Conservation (phyloP, 1,140 invertebrate species). For the Marisa cornuarietis region DNA sequence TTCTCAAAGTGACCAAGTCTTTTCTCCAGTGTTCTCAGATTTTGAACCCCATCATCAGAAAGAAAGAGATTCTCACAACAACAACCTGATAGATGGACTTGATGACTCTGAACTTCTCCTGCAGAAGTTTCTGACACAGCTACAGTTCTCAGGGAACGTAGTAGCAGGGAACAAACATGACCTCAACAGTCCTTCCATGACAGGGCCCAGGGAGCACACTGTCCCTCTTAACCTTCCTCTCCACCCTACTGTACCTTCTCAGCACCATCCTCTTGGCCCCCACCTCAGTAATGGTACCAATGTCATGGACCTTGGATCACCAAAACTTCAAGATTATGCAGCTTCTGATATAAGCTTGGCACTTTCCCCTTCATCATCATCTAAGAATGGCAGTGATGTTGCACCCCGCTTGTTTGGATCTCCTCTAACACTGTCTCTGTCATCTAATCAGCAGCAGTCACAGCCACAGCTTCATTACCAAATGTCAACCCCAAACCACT, state of each 20-base stretch:
- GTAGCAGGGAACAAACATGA: constrained; percentile 10
- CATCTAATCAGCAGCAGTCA: background rate
- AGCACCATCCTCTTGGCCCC: background rate
- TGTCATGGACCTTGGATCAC: background rate
- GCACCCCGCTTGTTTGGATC: constrained; percentile 8
- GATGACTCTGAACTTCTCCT: constrained; percentile 16
- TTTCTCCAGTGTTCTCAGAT: constrained; percentile 15
- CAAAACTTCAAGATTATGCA: background rate
- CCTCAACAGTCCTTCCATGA: constrained; percentile 17
- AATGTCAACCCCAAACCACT: constrained; percentile 20
- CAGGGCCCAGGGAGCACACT: constrained; percentile 8
- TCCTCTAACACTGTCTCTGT: background rate
- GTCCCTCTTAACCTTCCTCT: background rate
- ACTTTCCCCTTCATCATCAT: background rate
- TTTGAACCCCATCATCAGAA: constrained; percentile 11
- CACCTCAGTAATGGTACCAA: constrained; percentile 1
- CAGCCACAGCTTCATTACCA: constrained; percentile 6
- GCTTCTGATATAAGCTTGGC: constrained; percentile 6
- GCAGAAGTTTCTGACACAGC: constrained; percentile 22
- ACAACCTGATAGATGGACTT: constrained; percentile 15
- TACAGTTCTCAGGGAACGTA: constrained; percentile 15
- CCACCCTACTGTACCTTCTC: constrained; percentile 15
- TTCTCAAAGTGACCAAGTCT: constrained; percentile 9
- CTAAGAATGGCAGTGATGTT: background rate
- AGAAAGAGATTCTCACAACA: constrained; percentile 10